phyloP scores from a whole-genome alignment of 2,888 invertebrate genomes.

The Harmothoe impar region DNA sequence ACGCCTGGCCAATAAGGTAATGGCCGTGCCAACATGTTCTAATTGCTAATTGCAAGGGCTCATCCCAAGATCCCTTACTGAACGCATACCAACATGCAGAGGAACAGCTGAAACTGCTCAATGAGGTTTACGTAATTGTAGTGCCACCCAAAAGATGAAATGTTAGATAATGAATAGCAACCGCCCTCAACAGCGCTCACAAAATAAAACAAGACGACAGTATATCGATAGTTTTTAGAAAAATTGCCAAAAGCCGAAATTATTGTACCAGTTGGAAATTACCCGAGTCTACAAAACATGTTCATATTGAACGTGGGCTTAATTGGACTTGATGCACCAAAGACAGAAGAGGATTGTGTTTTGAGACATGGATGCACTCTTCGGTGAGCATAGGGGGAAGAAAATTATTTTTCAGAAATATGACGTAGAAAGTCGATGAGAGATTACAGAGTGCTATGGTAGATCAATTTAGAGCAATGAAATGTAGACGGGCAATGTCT shows the following conservation, averaged over 20 bases:
- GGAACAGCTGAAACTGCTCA: constrained; percentile 48
- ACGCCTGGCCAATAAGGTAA: background rate
- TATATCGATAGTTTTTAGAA: constrained; percentile 16
- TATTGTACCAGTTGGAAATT: constrained; percentile 56
- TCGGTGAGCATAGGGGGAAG: background rate
- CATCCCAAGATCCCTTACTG: background rate
- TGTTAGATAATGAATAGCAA: constrained; percentile 16
- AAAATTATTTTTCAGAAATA: background rate
- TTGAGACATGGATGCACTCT: constrained; percentile 10
- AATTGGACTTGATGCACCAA: constrained; percentile 42
- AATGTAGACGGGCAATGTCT: background rate
- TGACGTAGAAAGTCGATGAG: background rate
- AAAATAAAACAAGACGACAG: background rate
- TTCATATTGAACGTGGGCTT: constrained; percentile 50
- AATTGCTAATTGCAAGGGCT: constrained; percentile 28
- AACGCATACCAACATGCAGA: constrained; percentile 55
- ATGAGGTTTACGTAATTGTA: background rate
- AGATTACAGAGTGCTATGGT: constrained; percentile 33
- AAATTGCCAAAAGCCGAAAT: constrained; percentile 54
- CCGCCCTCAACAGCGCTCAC: constrained; percentile 37
- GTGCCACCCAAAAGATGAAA: constrained; percentile 35
- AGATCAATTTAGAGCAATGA: background rate
- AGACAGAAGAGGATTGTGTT: background rate
- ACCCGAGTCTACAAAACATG: constrained; percentile 43
- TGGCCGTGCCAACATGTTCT: constrained; percentile 46